phyloP scores from a whole-genome alignment of 2,797 vertebrate species.

The Poeciliopsis turneri region DNA sequence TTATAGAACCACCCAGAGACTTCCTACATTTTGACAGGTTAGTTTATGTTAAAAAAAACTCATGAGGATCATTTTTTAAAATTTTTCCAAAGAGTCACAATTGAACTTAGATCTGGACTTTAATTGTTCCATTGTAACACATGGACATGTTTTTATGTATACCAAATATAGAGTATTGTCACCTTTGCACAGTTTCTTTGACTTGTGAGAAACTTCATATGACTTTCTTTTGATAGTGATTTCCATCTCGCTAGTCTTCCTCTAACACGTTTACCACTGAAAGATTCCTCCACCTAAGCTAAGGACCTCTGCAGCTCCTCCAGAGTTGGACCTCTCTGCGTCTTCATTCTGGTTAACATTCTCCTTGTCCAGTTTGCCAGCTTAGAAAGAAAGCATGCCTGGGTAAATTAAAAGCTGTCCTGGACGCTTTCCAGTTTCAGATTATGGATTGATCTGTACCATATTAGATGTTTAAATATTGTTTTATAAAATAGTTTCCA shows the following conservation, averaged over 20 bases:
- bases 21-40: no score
- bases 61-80: no score
- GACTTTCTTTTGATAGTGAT: not conserved
- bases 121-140: not conserved
- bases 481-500: not conserved
- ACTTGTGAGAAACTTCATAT: not conserved
- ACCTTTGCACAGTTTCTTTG: no score
- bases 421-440: not conserved
- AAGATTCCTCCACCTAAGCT: not conserved
- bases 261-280: not conserved
- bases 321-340: not conserved
- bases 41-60: no score
- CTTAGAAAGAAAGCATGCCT: not conserved
- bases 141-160: not conserved
- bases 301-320: not conserved
- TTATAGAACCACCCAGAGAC: not conserved
- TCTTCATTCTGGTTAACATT: not conserved
- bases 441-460: not conserved
- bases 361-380: not conserved
- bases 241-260: not conserved
- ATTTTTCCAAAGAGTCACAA: not conserved
- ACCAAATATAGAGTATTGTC: not conserved
- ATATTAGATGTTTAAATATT: not conserved
- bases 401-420: not conserved
- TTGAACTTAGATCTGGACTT: not conserved